Evolutionary conservation across 2,113 vertebrate species (phyloP), one percentile per base, ranked within the genome.

Genomic region (Chitala chitala): DNA sequence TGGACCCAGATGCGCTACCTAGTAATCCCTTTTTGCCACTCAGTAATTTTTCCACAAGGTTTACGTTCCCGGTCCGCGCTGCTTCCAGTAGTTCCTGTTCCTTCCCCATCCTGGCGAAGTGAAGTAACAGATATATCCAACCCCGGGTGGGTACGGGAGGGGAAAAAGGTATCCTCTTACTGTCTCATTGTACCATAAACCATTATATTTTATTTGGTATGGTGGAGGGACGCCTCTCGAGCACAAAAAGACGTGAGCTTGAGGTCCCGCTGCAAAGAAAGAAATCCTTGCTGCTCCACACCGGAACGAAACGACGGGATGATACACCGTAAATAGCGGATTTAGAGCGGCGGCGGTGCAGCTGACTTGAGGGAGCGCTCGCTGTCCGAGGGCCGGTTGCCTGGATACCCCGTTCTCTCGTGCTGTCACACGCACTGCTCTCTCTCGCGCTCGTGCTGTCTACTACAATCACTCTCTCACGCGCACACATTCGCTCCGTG

Each of bases 21-120:
- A 98, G 91, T 80, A 98, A 92, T 88, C 95, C 96, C 85, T 93
- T 95, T 88, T 93, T 94, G 73, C 95, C 95, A 84, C 93, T 96
- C 79, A 98, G 87, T 88, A 98, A 88, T 92, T 98, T 98, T 89
- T 98, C 96, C 92, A 98, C 96, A 89, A 96, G 82, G 85, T 89
- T 91, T 82, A 98, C 95, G 84, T 98, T 98, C 85, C 96, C 96
- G 68, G 94, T 98, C 79, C 96, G 96, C 84, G 96, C 92, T 74
- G 95, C 96, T 86, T 98, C 96, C 88, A 98, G 91, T 81, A 98
- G 94, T 86, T 98, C 96, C 88, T 97, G 96, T 86, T 98, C 96
- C 87, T 96, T 98, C 71, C 96, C 96, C 96, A 98, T 98, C 88
- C 88, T 87, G 85, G 85, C 81, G 84, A 86, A 89, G 84, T 87